Conservation (phyloP, 2,797 vertebrate species). For the Cryptoblepharus egeriae region DNA sequence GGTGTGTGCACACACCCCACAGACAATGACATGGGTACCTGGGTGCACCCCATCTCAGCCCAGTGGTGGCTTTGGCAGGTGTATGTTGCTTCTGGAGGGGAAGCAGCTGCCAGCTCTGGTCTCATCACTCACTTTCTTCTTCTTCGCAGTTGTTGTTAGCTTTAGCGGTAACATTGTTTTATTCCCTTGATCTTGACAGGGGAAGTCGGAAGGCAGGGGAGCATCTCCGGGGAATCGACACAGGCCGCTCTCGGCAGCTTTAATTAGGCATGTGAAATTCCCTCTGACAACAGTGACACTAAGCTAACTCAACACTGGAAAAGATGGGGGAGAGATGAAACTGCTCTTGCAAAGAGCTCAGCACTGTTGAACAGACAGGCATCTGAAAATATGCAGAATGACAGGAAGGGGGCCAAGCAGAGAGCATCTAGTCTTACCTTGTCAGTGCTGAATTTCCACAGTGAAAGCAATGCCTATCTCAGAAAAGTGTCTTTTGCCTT, state of each 20-base stretch:
- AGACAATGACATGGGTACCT: background rate
- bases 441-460: too few relatives aligned
- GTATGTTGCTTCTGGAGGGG: background rate
- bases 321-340: background rate
- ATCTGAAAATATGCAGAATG: background rate
- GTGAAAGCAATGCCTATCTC: too few relatives aligned
- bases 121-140: fast-evolving
- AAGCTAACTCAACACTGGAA: background rate
- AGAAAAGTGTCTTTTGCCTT: background rate
- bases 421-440: too few relatives aligned
- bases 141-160: background rate
- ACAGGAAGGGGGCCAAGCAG: too few relatives aligned
- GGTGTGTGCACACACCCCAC: background rate
- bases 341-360: fast-evolving
- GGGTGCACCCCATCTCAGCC: background rate
- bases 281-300: background rate
- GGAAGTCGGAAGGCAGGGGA: slow-evolving; percentile 25
- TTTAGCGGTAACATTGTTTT: background rate
- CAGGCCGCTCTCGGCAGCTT: slow-evolving; percentile 22
- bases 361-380: fast-evolving
- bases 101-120: background rate
- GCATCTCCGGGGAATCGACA: slow-evolving; percentile 1
- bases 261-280: slow-evolving; percentile 60
- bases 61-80: fast-evolving
- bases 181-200: slow-evolving; percentile 44